Evolutionary conservation across 2,888 invertebrate species (phyloP), one percentile per base, ranked within the genome.

Genomic region (Hesperia comma): DNA sequence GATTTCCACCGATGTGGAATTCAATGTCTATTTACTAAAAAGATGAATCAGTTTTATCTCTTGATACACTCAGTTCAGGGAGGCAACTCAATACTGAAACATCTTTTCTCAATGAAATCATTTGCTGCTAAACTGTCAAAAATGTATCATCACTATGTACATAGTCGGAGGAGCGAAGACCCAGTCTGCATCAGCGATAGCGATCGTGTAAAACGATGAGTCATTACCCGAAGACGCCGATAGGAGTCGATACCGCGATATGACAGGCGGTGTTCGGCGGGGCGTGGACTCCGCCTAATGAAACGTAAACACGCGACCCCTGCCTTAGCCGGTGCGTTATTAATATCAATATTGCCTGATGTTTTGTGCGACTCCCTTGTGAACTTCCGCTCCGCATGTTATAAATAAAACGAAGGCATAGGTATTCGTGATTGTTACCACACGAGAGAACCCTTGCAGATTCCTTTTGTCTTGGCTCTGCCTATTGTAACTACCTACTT

Each of bases 231-330:
- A 66, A 68, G 68, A 43, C 55, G 55, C 58, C 60, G 67, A 66
- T 67, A 68, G 68, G 43, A 51, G 55, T 60, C 60, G 67, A 66
- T 68, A 69, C 69, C 66, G 66, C 68, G 63, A 72, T 72, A 74
- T 72, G 75, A 72, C 73, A 72, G 66, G 72, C 70, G 71, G 73
- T 70, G 70, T 73, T 70, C 72, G 62, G 32, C 74, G 75, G 81
- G 89, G 89, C 77, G 88, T 78, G 87, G 86, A 75, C 77, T 70
- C 68, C 72, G 78, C 77, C 79, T 92, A 91, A 92, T 91, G 89
- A 88, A 88, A 85, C 79, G 71, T 81, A 86, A 88, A 89, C 92
- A 92, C 88, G 92, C 91, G 72, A 87, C 82, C 86, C 69, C 78
- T 83, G 75, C 84, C 85, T 83, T 70, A 40, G 51, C 10, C 46